Evolutionary conservation across 2,888 invertebrate genomes (phyloP).

Genomic region (Ephialtes manifestator): DNA sequence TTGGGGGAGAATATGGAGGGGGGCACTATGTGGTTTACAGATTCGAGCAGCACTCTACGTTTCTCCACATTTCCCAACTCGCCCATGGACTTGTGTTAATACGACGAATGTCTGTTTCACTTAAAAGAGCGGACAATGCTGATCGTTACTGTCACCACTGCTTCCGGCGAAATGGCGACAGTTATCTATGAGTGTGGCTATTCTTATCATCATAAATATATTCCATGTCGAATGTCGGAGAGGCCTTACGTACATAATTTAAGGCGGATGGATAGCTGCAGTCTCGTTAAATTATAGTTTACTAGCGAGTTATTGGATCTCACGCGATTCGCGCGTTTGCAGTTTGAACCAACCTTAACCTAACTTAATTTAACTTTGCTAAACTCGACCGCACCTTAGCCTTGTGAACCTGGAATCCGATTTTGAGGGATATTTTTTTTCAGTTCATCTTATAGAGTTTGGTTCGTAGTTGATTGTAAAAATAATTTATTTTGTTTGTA

Average conservation of each 20-base stretch:
- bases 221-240: background rate
- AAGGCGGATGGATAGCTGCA: too few species aligned
- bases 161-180: slow-evolving; percentile 44
- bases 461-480: too few species aligned
- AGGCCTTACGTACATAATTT: background rate
- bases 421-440: too few species aligned
- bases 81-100: slow-evolving; percentile 19
- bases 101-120: slow-evolving; percentile 4
- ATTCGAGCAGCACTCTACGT: slow-evolving; percentile 35
- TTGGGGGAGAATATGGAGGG: background rate
- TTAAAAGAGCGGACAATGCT: background rate
- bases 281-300: too few species aligned
- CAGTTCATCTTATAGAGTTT: too few species aligned
- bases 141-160: slow-evolving; percentile 8
- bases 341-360: too few species aligned
- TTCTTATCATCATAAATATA: background rate
- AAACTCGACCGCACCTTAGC: too few species aligned
- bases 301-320: too few species aligned
- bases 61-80: slow-evolving; percentile 40
- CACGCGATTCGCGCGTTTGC: too few species aligned
- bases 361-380: too few species aligned
- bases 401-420: too few species aligned
- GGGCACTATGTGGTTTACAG: slow-evolving; percentile 25
- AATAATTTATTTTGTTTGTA: too few species aligned
- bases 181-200: slow-evolving; percentile 4